Conservation (phyloP, 2,797 vertebrate species). For the Nannoperca australis region DNA sequence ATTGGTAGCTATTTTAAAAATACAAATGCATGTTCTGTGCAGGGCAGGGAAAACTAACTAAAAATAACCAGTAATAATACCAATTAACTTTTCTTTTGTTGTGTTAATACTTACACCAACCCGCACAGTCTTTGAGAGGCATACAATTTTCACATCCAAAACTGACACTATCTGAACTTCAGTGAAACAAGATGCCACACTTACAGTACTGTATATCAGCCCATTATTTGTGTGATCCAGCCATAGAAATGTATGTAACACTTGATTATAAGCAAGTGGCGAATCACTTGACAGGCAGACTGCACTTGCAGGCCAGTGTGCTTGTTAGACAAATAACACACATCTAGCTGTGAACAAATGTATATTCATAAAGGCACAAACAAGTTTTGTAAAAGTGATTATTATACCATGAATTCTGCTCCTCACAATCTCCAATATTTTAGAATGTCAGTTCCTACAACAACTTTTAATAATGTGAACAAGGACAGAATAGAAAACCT, state of each 20-base stretch:
- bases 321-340: neutral
- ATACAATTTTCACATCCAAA: neutral
- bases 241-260: neutral
- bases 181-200: neutral
- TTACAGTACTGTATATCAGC: neutral
- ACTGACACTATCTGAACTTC: neutral
- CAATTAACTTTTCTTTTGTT: neutral
- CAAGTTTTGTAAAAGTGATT: neutral
- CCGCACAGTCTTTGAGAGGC: neutral
- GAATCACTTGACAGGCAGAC: neutral
- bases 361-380: neutral
- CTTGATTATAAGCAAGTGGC: neutral
- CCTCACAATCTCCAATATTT: neutral
- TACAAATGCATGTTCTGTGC: neutral
- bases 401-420: neutral
- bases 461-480: neutral
- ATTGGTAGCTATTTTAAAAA: neutral
- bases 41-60: neutral
- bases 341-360: neutral
- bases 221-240: neutral
- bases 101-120: neutral
- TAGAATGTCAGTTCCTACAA: neutral
- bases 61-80: neutral
- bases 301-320: neutral
- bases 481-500: slow-evolving; percentile 1